phyloP scores from a whole-genome alignment of 2,113 vertebrate species.

The Ptyas mucosa region DNA sequence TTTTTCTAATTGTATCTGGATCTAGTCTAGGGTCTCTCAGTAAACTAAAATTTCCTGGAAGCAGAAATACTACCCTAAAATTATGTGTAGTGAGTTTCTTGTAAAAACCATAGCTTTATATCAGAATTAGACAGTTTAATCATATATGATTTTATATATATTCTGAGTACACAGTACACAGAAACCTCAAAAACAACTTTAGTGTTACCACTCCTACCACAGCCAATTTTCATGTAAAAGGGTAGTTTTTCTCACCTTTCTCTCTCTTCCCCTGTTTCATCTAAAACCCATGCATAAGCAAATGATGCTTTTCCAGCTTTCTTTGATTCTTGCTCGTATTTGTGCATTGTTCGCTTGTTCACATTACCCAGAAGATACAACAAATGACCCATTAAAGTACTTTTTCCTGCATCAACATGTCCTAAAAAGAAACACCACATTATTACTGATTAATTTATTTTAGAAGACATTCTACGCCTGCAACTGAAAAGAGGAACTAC shows the following conservation, averaged over 20 bases:
- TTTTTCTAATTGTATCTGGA: background rate
- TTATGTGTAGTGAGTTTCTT: background rate
- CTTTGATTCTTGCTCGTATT: slow-evolving; percentile 96
- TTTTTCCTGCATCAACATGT: slow-evolving; percentile 98
- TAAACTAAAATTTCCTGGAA: background rate
- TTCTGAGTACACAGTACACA: background rate
- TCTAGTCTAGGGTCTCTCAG: background rate
- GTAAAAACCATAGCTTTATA: background rate
- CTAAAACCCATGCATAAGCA: slow-evolving; percentile 97
- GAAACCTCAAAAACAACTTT: slow-evolving; percentile 2
- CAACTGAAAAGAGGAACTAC: background rate
- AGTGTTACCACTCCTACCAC: background rate
- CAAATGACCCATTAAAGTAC: slow-evolving; percentile 97
- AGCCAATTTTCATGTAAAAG: slow-evolving; percentile 31
- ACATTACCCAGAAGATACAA: slow-evolving; percentile 94
- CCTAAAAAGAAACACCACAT: slow-evolving; percentile 67
- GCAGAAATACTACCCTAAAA: background rate
- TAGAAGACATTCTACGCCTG: background rate
- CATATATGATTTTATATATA: background rate
- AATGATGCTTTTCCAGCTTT: slow-evolving; percentile 98
- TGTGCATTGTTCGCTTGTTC: slow-evolving; percentile 98
- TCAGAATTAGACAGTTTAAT: background rate
- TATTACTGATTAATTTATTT: background rate
- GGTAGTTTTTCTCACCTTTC: slow-evolving; percentile 78
- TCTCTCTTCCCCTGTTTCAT: slow-evolving; percentile 97